These are phyloP conservation scores for Psittacula derbiana DNA, from an alignment of 2,797 vertebrate species.

Conservation along the genomic window DNA sequence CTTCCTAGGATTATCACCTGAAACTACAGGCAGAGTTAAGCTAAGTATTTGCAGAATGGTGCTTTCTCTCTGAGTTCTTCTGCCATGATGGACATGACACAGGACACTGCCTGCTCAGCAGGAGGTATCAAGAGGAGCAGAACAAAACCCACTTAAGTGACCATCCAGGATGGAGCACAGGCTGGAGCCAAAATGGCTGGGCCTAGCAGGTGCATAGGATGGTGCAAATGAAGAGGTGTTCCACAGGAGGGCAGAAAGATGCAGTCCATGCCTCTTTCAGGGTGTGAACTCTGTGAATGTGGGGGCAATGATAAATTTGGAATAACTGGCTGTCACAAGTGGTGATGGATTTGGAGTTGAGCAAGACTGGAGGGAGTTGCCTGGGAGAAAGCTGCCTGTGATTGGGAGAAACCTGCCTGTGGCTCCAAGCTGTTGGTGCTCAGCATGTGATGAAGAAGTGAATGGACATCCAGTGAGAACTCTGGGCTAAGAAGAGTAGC, in stretches of 20 bases:
- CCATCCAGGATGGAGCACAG: not conserved
- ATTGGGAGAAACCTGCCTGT: not conserved
- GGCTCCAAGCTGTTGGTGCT: not conserved
- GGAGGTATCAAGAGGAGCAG: not conserved
- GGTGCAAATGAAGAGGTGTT: not conserved
- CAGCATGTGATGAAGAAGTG: not conserved
- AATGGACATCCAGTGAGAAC: not conserved
- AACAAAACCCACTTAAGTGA: not conserved
- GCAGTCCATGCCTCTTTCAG: not conserved
- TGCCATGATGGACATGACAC: not conserved
- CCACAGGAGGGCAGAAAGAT: not conserved
- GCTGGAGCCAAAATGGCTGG: not conserved
- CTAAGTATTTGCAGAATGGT: not conserved
- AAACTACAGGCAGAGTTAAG: not conserved
- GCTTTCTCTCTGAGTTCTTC: not conserved
- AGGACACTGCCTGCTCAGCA: not conserved
- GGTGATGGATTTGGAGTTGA: not conserved
- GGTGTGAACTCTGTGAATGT: not conserved
- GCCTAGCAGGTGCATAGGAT: not conserved
- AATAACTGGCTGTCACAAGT: not conserved
- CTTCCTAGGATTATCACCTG: not conserved
- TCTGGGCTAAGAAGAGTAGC: not conserved
- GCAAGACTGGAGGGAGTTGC: not conserved
- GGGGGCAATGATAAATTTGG: fast-evolving
- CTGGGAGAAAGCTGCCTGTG: not conserved